Conservation (phyloP, 2,888 invertebrate genomes). For the Lymantria monacha region DNA sequence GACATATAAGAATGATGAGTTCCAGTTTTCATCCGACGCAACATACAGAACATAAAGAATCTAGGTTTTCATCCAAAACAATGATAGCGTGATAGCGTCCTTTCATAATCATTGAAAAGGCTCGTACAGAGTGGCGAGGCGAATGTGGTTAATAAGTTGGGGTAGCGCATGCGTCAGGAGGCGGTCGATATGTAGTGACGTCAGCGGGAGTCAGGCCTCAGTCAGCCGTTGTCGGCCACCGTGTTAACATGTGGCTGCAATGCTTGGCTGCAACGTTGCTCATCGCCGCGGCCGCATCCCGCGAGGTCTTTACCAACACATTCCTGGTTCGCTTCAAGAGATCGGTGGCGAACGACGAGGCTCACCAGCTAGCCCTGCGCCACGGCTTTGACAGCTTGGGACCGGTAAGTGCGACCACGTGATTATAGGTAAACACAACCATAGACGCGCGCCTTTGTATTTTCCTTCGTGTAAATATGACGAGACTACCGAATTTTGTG, state of each 20-base stretch:
- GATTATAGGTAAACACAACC: conserved; percentile 72
- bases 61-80: conserved; percentile 46
- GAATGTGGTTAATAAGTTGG: conserved; percentile 42
- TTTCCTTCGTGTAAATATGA: conserved; percentile 34
- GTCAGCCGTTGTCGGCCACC: conserved; percentile 72
- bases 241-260: conserved; percentile 74
- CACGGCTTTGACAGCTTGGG: conserved; percentile 97
- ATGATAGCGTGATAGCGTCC: conserved; percentile 43
- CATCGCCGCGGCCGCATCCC: conserved; percentile 63
- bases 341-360: conserved; percentile 88
- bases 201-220: conserved; percentile 62
- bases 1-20: no score
- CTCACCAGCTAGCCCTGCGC: conserved; percentile 90
- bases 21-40: no score
- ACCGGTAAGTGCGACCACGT: conserved; percentile 89
- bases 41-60: conserved; percentile 6
- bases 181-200: conserved; percentile 76
- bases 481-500: conserved; percentile 4
- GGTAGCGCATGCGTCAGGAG: conserved; percentile 61
- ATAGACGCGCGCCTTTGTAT: conserved; percentile 33
- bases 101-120: conserved; percentile 58
- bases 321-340: conserved; percentile 95
- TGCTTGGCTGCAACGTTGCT: conserved; percentile 70
- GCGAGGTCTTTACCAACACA: conserved; percentile 95
- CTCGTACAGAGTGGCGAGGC: conserved; percentile 24